Conservation (phyloP, 2,113 vertebrate genomes). For the Toxostoma redivivum region DNA sequence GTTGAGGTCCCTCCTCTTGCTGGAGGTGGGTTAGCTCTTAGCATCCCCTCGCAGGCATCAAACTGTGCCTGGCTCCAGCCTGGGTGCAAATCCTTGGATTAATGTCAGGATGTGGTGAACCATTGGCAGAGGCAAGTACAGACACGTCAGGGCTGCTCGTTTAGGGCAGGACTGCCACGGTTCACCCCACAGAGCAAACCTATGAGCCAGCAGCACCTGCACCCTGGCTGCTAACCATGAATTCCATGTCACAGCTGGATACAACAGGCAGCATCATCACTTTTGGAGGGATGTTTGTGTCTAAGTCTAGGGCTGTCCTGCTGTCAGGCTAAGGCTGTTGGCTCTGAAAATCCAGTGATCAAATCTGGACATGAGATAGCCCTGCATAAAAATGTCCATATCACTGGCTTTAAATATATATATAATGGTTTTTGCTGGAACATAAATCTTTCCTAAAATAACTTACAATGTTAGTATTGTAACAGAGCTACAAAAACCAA, state of each 20-base stretch:
- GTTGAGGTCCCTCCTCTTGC: not conserved
- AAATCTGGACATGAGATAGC: not conserved
- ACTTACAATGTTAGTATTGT: not conserved
- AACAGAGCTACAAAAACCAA: not conserved
- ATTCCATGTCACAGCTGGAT: not conserved
- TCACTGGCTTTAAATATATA: not conserved
- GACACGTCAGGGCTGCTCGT: accelerated
- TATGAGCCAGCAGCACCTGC: not conserved
- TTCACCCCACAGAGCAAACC: not conserved
- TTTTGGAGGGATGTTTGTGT: not conserved
- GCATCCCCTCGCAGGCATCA: not conserved
- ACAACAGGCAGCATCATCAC: accelerated
- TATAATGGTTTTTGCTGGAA: not conserved
- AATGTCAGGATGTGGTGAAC: not conserved
- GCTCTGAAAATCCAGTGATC: not conserved
- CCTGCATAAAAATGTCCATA: not conserved
- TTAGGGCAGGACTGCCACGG: not conserved
- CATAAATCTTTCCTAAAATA: not conserved
- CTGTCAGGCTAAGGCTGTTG: not conserved
- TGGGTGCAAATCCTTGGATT: not conserved
- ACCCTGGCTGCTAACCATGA: not conserved
- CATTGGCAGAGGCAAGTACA: accelerated
- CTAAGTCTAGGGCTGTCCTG: not conserved
- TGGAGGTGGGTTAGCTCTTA: not conserved
- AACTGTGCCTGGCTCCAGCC: not conserved